Conservation (phyloP, 1,140 invertebrate species). For the Dendrolimus kikuchii region DNA sequence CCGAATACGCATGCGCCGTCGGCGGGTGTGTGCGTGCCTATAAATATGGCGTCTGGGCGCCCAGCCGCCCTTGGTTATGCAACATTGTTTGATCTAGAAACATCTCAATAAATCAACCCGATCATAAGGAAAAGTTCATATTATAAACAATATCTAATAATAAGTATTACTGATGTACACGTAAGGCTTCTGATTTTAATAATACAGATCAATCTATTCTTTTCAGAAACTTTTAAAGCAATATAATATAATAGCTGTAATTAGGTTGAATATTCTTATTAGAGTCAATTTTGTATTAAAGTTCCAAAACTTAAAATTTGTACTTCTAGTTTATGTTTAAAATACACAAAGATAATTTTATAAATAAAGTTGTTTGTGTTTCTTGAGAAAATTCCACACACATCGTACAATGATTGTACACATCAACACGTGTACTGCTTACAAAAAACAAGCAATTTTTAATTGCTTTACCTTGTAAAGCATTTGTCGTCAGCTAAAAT, state of each 20-base stretch:
- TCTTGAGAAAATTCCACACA: conserved; percentile 6
- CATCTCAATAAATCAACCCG: conserved; percentile 23
- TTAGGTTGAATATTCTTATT: conserved; percentile 4
- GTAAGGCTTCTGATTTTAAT: no score
- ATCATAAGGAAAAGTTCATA: conserved; percentile 14
- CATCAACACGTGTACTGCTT: no score
- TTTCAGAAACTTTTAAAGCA: no score
- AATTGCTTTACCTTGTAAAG: not conserved
- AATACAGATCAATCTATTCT: no score
- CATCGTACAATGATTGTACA: no score
- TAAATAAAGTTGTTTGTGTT: conserved; percentile 1
- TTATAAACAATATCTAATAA: conserved; percentile 14
- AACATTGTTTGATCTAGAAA: conserved; percentile 43
- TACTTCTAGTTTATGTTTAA: no score
- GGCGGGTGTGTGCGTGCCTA: conserved; percentile 33
- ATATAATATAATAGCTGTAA: no score
- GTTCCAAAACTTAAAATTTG: not conserved
- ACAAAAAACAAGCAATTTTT: not conserved
- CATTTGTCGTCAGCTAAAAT: not conserved
- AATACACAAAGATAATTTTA: no score
- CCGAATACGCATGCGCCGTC: conserved; percentile 37
- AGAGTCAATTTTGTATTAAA: not conserved
- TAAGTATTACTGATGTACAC: conserved; percentile 1
- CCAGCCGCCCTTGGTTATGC: conserved; percentile 38
- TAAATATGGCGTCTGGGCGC: conserved; percentile 42